Base-by-base conservation (phyloP, 2,888 invertebrate species). In the Endotricha flammealis region DNA sequence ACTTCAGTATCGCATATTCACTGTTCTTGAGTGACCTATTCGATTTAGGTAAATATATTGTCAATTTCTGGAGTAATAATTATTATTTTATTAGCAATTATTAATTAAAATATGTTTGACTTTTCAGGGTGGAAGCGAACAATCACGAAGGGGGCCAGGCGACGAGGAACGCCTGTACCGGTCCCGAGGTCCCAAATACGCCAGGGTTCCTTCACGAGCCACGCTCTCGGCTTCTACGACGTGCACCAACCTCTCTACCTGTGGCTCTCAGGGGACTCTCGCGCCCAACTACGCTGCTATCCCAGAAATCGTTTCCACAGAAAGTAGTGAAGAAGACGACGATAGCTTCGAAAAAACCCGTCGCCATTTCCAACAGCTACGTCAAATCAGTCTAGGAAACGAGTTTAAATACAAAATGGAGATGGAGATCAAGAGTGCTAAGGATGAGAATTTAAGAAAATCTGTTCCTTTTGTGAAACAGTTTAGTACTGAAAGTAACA, bases 341-440 rank as follows among this genome's bases (percentile, higher is more conserved):
- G 83, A 86, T 47, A 88, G 90, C 38, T 90, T 89, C 51, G 79
- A 88, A 47, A 80, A 87, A 17, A 88, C 89, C 9, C 75, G 90
- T 12, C 88, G 88, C 38, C 89, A 87, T 57, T 90, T 90, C 57
- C 91, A 90, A 58, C 89, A 90, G 53, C 76, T 89, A 43, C 87
- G 90, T 36, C 88, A 90, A 53, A 88, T 90, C 43, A 90, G 90
- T 65, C 75, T 89, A 56, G 90, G 90, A 45, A 90, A 90, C 69
- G 88, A 89, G 48, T 90, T 88, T 52, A 91, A 87, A 75, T 87
- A 87, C 70, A 87, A 87, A 56, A 87, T 88, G 85, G 90, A 90
- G 69, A 90, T 90, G 91, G 90, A 90, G 66, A 90, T 89, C 34
- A 90, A 89, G 64, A 79, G 74, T 47, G 89, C 88, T 16, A 89